Conservation (phyloP, 2,797 vertebrate species). For the Intellagama lesueurii region DNA sequence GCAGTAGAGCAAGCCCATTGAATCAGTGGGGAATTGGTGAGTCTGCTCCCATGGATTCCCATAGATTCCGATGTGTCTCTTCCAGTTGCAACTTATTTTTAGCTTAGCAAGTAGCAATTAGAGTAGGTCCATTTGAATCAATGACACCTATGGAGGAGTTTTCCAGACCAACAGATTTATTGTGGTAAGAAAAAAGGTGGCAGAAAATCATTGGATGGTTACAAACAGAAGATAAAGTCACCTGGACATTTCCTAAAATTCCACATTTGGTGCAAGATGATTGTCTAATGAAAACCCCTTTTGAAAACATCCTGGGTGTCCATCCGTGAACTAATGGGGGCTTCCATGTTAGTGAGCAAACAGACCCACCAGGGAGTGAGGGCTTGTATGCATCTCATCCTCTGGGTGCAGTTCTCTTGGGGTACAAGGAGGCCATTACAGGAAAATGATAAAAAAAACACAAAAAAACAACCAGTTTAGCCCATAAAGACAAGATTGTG, state of each 20-base stretch:
- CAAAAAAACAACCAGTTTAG: slow-evolving; percentile 5
- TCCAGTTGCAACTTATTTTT: too few relatives aligned
- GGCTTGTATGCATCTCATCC: background rate
- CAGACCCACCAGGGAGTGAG: background rate
- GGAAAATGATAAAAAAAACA: background rate
- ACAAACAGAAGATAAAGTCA: background rate
- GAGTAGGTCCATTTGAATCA: background rate
- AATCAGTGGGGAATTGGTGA: too few relatives aligned
- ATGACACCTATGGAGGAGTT: too few relatives aligned
- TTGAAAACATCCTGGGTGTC: background rate
- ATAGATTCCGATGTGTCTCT: too few relatives aligned
- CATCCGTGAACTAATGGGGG: background rate
- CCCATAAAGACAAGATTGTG: background rate
- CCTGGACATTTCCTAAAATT: background rate
- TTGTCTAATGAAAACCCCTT: background rate
- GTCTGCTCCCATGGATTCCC: too few relatives aligned
- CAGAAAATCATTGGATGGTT: background rate
- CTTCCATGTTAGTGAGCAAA: background rate
- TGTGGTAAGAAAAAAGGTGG: background rate
- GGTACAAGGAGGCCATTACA: background rate
- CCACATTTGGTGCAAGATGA: background rate
- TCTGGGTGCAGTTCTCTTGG: background rate
- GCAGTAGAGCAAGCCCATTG: too few relatives aligned
- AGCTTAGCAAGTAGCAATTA: too few relatives aligned
- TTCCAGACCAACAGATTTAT: background rate